A percentile compares a stretch with the other conserved stretches of the same genome.
Evolutionary conservation across 2,888 invertebrate genomes (phyloP).

Genomic region (Julus scandinavius): DNA sequence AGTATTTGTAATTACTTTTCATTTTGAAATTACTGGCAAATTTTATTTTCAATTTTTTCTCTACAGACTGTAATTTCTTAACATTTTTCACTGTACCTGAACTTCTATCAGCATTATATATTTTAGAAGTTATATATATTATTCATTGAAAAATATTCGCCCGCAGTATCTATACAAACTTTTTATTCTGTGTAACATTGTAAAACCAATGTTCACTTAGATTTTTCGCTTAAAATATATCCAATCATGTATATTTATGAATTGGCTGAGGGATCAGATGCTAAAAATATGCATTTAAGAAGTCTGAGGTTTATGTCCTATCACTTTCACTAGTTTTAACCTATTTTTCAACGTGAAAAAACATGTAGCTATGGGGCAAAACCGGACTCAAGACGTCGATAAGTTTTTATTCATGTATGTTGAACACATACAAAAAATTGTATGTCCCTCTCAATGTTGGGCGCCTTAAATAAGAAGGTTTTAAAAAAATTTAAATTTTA

Average conservation of each 20-base stretch:
- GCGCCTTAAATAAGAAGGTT: not conserved
- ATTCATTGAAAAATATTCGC: not conserved
- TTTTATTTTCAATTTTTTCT: not conserved
- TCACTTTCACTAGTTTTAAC: not conserved
- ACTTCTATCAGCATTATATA: not conserved
- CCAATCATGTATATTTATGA: conserved; percentile 31
- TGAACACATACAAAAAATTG: not conserved
- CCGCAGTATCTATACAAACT: not conserved
- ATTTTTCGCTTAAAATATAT: conserved; percentile 3
- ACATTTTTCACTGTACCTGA: not conserved
- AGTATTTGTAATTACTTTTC: not conserved
- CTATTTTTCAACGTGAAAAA: not conserved
- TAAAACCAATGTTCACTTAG: not conserved
- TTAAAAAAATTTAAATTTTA: not conserved
- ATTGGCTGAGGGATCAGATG: not conserved
- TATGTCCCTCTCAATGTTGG: not conserved
- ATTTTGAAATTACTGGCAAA: not conserved
- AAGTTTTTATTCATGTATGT: not conserved
- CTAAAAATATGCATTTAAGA: conserved; percentile 30
- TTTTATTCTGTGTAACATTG: not conserved
- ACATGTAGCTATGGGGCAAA: not conserved
- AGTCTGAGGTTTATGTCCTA: not conserved
- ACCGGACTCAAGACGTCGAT: conserved; percentile 30
- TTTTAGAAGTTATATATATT: not conserved
- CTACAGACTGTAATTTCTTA: not conserved